These are phyloP conservation scores for Takifugu ocellatus DNA, from an alignment of 2,797 vertebrate genomes.

Conservation along the genomic window DNA sequence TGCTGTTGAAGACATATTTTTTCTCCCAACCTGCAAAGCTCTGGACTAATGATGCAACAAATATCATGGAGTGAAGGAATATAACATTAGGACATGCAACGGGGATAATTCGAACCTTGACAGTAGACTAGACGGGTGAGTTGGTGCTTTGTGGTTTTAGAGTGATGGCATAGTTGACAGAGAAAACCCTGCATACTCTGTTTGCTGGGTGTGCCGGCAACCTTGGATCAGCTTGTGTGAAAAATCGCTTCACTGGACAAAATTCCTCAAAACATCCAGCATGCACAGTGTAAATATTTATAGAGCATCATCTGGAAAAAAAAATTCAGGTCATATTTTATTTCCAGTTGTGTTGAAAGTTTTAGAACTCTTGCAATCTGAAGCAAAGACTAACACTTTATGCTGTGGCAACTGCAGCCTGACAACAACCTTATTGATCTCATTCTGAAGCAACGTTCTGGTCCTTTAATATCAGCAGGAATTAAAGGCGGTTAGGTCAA, in stretches of 20 bases:
- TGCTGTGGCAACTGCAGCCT: neutral
- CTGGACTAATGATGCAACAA: neutral
- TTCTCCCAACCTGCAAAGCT: too few relatives aligned
- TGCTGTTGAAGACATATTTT: too few relatives aligned
- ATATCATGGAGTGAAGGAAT: too few relatives aligned
- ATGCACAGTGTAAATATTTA: constrained; percentile 41
- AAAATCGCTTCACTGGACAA: constrained; percentile 61
- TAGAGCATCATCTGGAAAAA: constrained; percentile 7
- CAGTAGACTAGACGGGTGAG: constrained; percentile 12
- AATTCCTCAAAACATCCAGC: constrained; percentile 55
- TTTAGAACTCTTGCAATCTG: neutral
- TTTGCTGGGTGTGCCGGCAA: constrained; percentile 61
- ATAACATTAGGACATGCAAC: too few relatives aligned
- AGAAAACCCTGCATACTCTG: constrained; percentile 33
- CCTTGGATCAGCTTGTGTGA: constrained; percentile 61
- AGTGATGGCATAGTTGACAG: constrained; percentile 33
- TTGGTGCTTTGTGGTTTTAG: constrained; percentile 24
- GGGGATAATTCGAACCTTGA: too few relatives aligned
- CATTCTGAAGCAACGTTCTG: too few relatives aligned
- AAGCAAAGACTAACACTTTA: neutral
- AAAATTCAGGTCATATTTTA: constrained; percentile 1
- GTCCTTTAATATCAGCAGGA: too few relatives aligned
- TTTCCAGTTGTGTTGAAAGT: neutral
- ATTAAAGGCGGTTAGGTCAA: too few relatives aligned
- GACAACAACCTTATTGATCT: too few relatives aligned